Evolutionary conservation across 2,797 vertebrate species (phyloP), one percentile per base, ranked within the genome.

Genomic region (Neoniphon sammara): DNA sequence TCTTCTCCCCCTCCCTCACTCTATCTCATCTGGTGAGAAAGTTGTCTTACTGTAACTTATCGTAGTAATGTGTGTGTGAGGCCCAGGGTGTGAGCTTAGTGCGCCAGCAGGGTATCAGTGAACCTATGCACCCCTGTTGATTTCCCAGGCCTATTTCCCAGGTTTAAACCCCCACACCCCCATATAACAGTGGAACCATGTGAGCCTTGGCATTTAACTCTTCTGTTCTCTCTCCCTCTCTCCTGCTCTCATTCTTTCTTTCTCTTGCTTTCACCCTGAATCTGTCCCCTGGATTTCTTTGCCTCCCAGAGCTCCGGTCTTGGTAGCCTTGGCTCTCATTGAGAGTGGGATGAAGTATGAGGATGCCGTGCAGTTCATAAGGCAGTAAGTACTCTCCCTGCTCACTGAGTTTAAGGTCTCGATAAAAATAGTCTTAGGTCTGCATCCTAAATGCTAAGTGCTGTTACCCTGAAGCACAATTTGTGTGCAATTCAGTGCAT

Each of bases 281-380:
- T 80, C 12, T 73, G 27, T 61, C 71, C 17, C 0, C 20, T 82
- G 87, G 77, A 80, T 85, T 77, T 76, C 67, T 83, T 54, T 39
- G 25, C 82, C 66, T 90, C 87, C 18, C 86, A 99, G 98, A 93
- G 98, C 98, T 93, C 98, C 97, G 73, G 98, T 99, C 80, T 92
- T 99, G 91, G 98, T 99, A 85, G 98, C 98, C 85, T 96, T 99
- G 81, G 98, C 98, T 88, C 95, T 99, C 91, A 97, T 99, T 87
- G 98, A 99, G 91, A 93, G 91, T 90, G 97, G 98, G 90, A 98
- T 99, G 97, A 99, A 97, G 94, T 99, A 98, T 2, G 98, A 99
- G 93, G 98, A 99, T 77, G 97, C 98, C 52, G 98, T 99, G 93
- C 97, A 98, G 94, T 99, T 96, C 87, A 99, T 99, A 94, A 95